Evolutionary conservation across 2,113 vertebrate species (phyloP), one percentile per base, ranked within the genome.

Genomic region (Alces alces): DNA sequence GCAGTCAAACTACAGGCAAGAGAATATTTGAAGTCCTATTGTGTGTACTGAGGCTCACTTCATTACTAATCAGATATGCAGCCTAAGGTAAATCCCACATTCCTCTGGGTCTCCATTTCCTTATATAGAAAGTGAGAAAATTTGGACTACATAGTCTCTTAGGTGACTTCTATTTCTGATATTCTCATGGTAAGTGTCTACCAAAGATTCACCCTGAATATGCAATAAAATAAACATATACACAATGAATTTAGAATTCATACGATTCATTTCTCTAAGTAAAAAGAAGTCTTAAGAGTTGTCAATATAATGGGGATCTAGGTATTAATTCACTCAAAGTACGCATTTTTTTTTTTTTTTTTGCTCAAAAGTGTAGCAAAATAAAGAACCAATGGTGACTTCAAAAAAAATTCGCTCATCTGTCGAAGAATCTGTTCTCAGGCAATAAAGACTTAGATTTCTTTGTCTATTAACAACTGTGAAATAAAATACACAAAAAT

Each of bases 291-390:
- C 76, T 89, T 88, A 92, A 16, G 11, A 82, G 9, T 19, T 52
- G 36, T 43, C 36, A 60, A 52, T 36, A 82, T 60, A 93, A 88
- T 3, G 12, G 36, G 36, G 47, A 27, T 16, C 61, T 94, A 30
- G 21, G 17, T 93, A 76, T 83, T 82, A 83, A 89, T 94, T 96
- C 27, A 54, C 64, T 66, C 33, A 91, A 96, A 92, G 94, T 61
- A 79, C 0, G 28, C 17, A 13, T 86, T 23, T 83, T 13, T 76
- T 45, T 91, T 91, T 91, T 91, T 54, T 83, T 55, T 86, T 58
- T 86, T 45, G 11, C 55, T 95, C 61, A 43, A 78, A 89, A 97
- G 25, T 17, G 7, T 25, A 79, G 39, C 36, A 66, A 92, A 95
- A 85, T 21, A 80, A 90, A 88, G 54, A 57, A 57, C 23, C 84